Evolutionary conservation across 2,888 invertebrate species (phyloP), one percentile per base, ranked within the genome.

Genomic region (Lepetodrilus schrolli): DNA sequence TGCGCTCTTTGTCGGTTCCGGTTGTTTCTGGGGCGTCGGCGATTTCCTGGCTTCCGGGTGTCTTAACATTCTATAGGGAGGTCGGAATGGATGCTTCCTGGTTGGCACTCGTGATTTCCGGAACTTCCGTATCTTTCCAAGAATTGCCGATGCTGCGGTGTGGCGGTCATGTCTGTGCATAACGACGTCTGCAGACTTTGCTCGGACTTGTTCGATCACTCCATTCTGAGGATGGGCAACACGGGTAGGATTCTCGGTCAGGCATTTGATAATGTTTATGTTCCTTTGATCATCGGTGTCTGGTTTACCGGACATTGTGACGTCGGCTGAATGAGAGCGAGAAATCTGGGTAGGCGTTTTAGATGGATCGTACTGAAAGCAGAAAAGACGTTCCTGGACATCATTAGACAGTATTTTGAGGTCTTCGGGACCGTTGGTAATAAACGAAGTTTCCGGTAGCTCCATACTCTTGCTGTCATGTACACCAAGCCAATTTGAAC

Each of bases 71-170:
- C 43, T 4, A 47, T 21, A 17, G 1, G 68, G 47, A 4, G 23
- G 20, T 20, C 68, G 43, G 17, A 58, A 68, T 47, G 68, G 68
- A 38, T 43, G 47, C 26, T 68, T 68, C 13, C 47, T 38, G 4
- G 34, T 68, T 1, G 68, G 68, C 23, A 43, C 21, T 68, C 68
- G 21, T 3, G 68, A 43, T 47, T 68, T 68, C n/a, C 66, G 20
- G 10, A 66, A 26, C n/a, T 66, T 37, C 34, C 68, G 20, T n/a
- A 68, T 68, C 26, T 34, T 47, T 10, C 43, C 43, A n/a, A 68
- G n/a, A 23, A 68, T 43, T 13, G 30, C 20, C 10, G 68, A 37
- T 13, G 38, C 17, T 17, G 34, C 26, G n/a, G n/a, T n/a, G 7
- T 58, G 58, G 13, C 58, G 58, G 58, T 58, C 58, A 2, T 30